A percentile compares a stretch with the other conserved stretches of the same genome.
Evolutionary conservation across 2,797 vertebrate genomes (phyloP).

Genomic region (Bradypodion ventrale): DNA sequence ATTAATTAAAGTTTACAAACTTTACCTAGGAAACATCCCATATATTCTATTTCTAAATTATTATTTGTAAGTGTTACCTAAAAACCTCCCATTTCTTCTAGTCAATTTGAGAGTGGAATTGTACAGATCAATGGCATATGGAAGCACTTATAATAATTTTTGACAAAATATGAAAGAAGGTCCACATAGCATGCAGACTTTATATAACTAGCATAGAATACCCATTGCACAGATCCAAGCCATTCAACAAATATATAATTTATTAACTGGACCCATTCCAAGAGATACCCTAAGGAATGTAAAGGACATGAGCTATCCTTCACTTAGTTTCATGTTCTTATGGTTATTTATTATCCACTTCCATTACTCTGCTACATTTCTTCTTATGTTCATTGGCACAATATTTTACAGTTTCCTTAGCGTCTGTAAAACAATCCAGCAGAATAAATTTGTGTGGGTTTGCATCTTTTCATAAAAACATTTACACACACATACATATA

Average conservation of each 20-base stretch:
- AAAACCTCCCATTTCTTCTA: too few relatives aligned
- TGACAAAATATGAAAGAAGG: not conserved
- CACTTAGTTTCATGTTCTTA: conserved; percentile 26
- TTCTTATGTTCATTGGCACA: conserved; percentile 20
- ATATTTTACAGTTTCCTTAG: conserved; percentile 23
- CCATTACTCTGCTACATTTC: conserved; percentile 30
- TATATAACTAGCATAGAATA: not conserved
- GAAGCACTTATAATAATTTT: conserved; percentile 18
- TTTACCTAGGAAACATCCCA: too few relatives aligned
- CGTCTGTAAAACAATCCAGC: conserved; percentile 17
- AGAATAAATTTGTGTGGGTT: not conserved
- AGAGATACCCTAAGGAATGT: conserved; percentile 21
- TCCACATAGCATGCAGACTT: not conserved
- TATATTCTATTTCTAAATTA: not conserved
- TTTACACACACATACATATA: not conserved
- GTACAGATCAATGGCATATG: conserved; percentile 15
- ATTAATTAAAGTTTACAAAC: too few relatives aligned
- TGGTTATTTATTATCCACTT: conserved; percentile 17
- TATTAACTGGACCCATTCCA: conserved; percentile 24
- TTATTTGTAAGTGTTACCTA: not conserved
- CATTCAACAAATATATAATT: conserved; percentile 11
- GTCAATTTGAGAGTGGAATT: not conserved
- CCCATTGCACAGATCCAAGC: not conserved
- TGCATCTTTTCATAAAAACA: conserved; percentile 7
- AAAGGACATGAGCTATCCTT: conserved; percentile 9